phyloP scores from a whole-genome alignment of 2,797 vertebrate genomes.

The Pipistrellus pipistrellus region DNA sequence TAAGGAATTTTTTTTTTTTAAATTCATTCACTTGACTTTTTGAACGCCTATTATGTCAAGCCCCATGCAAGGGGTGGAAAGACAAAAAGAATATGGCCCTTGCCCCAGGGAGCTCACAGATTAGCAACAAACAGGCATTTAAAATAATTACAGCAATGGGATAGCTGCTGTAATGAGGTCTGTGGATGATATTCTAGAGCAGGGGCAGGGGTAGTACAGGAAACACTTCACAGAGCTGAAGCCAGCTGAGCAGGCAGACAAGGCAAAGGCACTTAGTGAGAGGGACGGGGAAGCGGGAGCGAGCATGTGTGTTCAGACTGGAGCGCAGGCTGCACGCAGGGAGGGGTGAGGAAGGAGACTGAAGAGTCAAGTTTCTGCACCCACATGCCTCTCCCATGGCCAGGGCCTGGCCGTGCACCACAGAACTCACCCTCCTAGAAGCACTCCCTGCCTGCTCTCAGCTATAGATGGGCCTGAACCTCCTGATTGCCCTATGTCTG shows the following conservation, averaged over 20 bases:
- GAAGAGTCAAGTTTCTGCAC: no score
- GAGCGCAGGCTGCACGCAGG: fast-evolving
- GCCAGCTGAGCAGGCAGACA: background rate
- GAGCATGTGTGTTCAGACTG: fast-evolving
- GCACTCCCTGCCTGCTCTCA: fast-evolving
- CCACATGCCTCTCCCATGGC: fast-evolving
- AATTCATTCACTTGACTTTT: constrained; percentile 80
- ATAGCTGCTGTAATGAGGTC: background rate
- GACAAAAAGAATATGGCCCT: constrained; percentile 42
- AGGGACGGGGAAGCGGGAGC: background rate
- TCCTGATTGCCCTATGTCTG: no score
- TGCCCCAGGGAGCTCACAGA: background rate
- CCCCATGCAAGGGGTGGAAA: background rate
- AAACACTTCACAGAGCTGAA: background rate
- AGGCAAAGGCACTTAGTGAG: background rate
- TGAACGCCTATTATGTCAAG: constrained; percentile 55
- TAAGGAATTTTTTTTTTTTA: background rate
- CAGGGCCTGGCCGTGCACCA: background rate
- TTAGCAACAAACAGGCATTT: constrained; percentile 9
- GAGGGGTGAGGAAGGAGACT: background rate
- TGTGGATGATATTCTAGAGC: background rate
- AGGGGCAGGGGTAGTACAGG: background rate
- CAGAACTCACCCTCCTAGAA: background rate
- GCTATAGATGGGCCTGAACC: background rate
- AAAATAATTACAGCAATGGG: background rate